Evolutionary conservation across 1,140 invertebrate species (phyloP).

Genomic region (Mya arenaria): DNA sequence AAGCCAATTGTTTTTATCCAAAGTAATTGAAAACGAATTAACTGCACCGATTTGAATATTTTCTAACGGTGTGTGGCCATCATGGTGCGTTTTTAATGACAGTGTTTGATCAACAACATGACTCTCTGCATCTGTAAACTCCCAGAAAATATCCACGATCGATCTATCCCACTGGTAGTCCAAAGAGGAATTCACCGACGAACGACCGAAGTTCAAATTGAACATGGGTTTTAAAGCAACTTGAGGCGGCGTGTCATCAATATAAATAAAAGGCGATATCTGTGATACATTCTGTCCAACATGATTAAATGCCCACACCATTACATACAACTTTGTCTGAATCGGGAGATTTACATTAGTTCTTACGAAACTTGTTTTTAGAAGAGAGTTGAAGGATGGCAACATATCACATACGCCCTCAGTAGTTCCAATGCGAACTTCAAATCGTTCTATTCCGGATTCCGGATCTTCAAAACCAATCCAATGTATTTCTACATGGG

Average conservation of each 20-base stretch:
- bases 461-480: constrained; percentile 65
- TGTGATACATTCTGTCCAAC: constrained; percentile 38
- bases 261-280: constrained; percentile 56
- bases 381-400: not conserved
- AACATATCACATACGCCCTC: constrained; percentile 54
- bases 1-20: constrained; percentile 50
- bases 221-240: constrained; percentile 28
- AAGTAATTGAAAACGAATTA: constrained; percentile 6
- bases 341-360: constrained; percentile 40
- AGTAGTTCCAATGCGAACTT: constrained; percentile 55
- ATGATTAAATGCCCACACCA: constrained; percentile 59
- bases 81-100: constrained; percentile 53
- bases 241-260: constrained; percentile 56
- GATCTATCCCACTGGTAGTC: constrained; percentile 55
- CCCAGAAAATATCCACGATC: constrained; percentile 57
- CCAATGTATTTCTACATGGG: constrained; percentile 46
- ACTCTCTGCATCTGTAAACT: constrained; percentile 66
- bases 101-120: constrained; percentile 56
- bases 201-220: not conserved
- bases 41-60: constrained; percentile 33
- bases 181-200: not conserved
- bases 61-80: constrained; percentile 46
- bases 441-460: constrained; percentile 60
- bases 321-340: constrained; percentile 45
- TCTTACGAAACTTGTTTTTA: constrained; percentile 26